Evolutionary conservation across 1,140 invertebrate genomes (phyloP), one percentile per base, ranked within the genome.

Genomic region (Latrodectus geometricus): DNA sequence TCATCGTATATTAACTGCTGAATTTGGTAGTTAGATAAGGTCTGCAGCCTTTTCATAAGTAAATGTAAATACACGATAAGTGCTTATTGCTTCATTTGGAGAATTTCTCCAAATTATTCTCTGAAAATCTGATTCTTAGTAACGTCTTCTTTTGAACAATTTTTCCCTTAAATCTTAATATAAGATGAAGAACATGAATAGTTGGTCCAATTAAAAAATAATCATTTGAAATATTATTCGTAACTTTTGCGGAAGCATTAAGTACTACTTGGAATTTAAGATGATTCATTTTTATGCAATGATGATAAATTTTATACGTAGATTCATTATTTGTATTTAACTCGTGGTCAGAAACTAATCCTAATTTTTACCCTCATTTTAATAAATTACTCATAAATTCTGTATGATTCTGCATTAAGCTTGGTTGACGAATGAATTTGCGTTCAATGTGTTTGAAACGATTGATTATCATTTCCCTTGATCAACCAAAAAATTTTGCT

Each of bases 21-120:
- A 76, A 85, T 15, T 90, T 84, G 2, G 90, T 87, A 0, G 91
- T 90, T 9, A 90, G 80, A 85, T 88, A 91, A 9, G 91, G 89
- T 5, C 89, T 7, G 88, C 88, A 50, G 86, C 84, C 12, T 89
- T 88, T 4, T 91, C 91, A 88, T 91, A 92, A 0, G 90, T 90
- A 0, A 91, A 90, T 0, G 89, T 90, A 8, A 79, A 87, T 14
- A 91, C 85, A 68, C 87, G 50, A 89, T 89, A 91, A 52, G 86
- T 81, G 75, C 89, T 80, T 56, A 92, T 88, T 12, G 88, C 88
- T n/a, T 90, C 56, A 9, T 84, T 68, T 20, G 84, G 79, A 77
- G 87, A 86, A 4, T 89, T 88, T 48, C 91, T 80, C 91, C 92
- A 92, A 0, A 92, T 77, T 50, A 93, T 91, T 87, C 90, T 84